Evolutionary conservation across 2,888 invertebrate species (phyloP), one percentile per base, ranked within the genome.

Genomic region (Carcina quercana): DNA sequence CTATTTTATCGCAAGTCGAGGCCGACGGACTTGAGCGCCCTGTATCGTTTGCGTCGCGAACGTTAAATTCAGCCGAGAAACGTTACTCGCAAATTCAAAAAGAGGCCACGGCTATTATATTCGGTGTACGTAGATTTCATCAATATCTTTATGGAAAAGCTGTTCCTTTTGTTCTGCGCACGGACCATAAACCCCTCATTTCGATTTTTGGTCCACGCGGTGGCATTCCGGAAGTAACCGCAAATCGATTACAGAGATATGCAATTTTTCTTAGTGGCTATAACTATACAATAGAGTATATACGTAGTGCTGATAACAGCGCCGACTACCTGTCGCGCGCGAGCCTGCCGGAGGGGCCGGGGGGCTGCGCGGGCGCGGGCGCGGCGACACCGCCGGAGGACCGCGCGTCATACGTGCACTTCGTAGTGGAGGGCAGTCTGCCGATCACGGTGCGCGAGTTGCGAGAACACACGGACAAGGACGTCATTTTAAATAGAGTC

Each of bases 271-370:
- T 57, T 12, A 22, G 37, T 1, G 43, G 38, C 0, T 55, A 53
- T 32, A 50, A 54, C 34, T 54, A 52, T 29, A 37, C 0, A 5
- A 52, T 54, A 2, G 50, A 56, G 27, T 56, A 51, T 28, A 32
- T 55, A 1, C 28, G 37, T 5, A 52, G 50, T 13, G 33, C 28
- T 2, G 32, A 43, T 15, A 56, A 56, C 13, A 32, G 36, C 17
- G 50, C n/a, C 43, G 37, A 47, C 31, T 46, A 28, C 19, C 25
- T 49, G 13, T 46, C 43, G 1, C 45, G 45, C 3, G 36, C 42
- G 13, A 35, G 20, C 8, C 15, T 37, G 12, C 30, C 34, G 13
- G 20, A 12, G n/a, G 12, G n/a, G n/a, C n/a, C n/a, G n/a, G n/a
- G n/a, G n/a, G n/a, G n/a, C n/a, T n/a, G n/a, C n/a, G n/a, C n/a